Conservation (phyloP, 2,888 invertebrate genomes). For the Pseudoips prasinana region DNA sequence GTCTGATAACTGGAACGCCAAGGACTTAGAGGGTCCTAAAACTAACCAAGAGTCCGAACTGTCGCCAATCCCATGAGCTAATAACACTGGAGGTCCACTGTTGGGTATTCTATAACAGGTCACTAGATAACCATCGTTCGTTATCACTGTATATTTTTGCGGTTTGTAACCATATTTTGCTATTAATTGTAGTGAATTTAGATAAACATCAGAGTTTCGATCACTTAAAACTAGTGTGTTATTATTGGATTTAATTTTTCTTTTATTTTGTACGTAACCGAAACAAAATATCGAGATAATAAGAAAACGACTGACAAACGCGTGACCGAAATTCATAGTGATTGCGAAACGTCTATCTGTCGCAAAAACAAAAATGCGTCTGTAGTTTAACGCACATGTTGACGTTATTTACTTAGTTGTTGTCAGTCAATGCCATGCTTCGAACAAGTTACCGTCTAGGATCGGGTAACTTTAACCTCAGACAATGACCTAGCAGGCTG, state of each 20-base stretch:
- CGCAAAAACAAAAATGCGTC: conserved; percentile 35
- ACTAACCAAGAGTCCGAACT: conserved; percentile 71
- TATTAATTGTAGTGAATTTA: conserved; percentile 59
- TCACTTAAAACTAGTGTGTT: conserved; percentile 30
- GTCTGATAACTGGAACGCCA: conserved; percentile 58
- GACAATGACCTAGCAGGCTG: conserved; percentile 25
- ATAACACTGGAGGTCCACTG: conserved; percentile 58
- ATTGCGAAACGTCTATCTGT: conserved; percentile 40
- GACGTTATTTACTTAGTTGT: conserved; percentile 32
- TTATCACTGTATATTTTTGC: conserved; percentile 52
- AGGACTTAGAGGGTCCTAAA: conserved; percentile 53
- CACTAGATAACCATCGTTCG: conserved; percentile 62
- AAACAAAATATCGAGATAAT: conserved; percentile 40
- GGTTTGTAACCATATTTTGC: conserved; percentile 49
- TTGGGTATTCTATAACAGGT: conserved; percentile 55
- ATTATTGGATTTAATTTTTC: conserved; percentile 25
- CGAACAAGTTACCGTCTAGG: conserved; percentile 21
- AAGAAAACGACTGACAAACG: conserved; percentile 30
- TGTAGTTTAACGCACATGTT: conserved; percentile 24
- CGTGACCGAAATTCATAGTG: conserved; percentile 39
- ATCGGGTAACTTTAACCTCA: conserved; percentile 36
- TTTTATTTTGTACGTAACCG: conserved; percentile 30
- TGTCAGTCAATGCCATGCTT: conserved; percentile 44
- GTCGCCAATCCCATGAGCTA: conserved; percentile 66
- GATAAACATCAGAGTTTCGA: conserved; percentile 46